These are phyloP conservation scores for Neoascia interrupta DNA, from an alignment of 2,888 invertebrate species.

Conservation along the genomic window DNA sequence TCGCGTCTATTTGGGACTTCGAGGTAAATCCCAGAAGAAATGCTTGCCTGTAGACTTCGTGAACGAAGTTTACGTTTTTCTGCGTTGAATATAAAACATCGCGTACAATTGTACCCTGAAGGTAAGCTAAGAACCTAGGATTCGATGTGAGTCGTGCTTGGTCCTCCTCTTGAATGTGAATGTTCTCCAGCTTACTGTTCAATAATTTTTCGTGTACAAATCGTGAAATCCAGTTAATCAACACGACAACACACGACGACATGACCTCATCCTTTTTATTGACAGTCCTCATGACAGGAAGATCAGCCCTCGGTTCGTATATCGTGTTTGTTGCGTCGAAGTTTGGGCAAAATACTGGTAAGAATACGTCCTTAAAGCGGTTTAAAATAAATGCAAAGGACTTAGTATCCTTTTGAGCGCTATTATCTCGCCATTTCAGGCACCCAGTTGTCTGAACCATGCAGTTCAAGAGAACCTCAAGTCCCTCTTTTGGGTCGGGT, in stretches of 20 bases:
- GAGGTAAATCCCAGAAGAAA: slow-evolving; percentile 90
- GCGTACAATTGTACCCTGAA: slow-evolving; percentile 85
- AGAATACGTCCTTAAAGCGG: slow-evolving; percentile 93
- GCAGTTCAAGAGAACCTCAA: slow-evolving; percentile 92
- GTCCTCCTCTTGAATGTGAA: slow-evolving; percentile 78
- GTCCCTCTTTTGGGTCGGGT: slow-evolving; percentile 90
- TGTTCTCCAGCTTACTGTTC: slow-evolving; percentile 76
- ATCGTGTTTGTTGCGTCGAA: slow-evolving; percentile 89
- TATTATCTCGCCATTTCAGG: slow-evolving; percentile 93
- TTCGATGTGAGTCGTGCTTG: slow-evolving; percentile 73
- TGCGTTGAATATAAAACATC: slow-evolving; percentile 92
- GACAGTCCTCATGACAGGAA: slow-evolving; percentile 84
- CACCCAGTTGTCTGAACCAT: slow-evolving; percentile 95
- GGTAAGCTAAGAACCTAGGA: slow-evolving; percentile 74
- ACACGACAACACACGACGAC: slow-evolving; percentile 87
- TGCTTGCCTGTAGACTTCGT: slow-evolving; percentile 96
- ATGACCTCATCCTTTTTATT: slow-evolving; percentile 85
- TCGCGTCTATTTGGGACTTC: slow-evolving; percentile 89
- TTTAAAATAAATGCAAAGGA: slow-evolving; percentile 95
- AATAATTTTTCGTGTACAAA: slow-evolving; percentile 86
- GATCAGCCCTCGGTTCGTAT: slow-evolving; percentile 90
- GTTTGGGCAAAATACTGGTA: slow-evolving; percentile 93
- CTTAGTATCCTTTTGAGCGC: slow-evolving; percentile 87
- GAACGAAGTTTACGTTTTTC: slow-evolving; percentile 96
- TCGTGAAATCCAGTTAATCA: slow-evolving; percentile 94